Base-by-base conservation (phyloP, 2,888 invertebrate species). In the Hanleya hanleyi region DNA sequence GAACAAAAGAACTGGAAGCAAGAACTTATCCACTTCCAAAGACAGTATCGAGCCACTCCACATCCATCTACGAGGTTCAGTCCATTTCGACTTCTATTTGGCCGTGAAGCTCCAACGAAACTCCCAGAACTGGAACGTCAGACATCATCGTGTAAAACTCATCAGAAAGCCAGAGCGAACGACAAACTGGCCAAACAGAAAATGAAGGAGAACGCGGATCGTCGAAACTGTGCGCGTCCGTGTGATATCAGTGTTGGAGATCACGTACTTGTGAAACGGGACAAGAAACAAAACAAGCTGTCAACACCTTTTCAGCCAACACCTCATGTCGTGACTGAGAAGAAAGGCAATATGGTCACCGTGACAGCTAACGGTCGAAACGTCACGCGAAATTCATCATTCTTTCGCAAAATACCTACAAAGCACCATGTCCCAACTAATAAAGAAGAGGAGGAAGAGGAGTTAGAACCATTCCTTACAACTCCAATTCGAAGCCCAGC, bases 1-100 rank as follows among this genome's bases (percentile, higher is more conserved):
- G 61, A 57, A 33, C 4, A 57, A 26, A 57, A 57, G 26, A 57
- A 57, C 61, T 57, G 61, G 61, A 57, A 57, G 29, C 61, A 57
- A 57, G 26, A 57, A 5, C 26, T 57, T 22, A 57, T 26, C 29
- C n/a, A 33, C 15, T 2, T 57, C 7, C 18, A 15, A 3, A 18
- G 3, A 2, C 61, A 57, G 61, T 57, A 57, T 9, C 61, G 4
- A 26, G 61, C 61, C 29, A 57, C 61, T 26, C 61, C 61, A 1
- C 61, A 57, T 5, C 33, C 61, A 57, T 26, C 61, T 32, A 9
- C 61, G 15, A 2, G 61, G 3, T 57, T 9, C 26, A 57, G 26
- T 5, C 61, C 61, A 57, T 57, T 57, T 26, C 61, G 61, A 4
- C 33, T 57, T 26, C 7, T 57, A 57, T 57, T 5, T 33, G 61